Evolutionary conservation across 2,113 vertebrate species (phyloP).

Genomic region (Pteronura brasiliensis): DNA sequence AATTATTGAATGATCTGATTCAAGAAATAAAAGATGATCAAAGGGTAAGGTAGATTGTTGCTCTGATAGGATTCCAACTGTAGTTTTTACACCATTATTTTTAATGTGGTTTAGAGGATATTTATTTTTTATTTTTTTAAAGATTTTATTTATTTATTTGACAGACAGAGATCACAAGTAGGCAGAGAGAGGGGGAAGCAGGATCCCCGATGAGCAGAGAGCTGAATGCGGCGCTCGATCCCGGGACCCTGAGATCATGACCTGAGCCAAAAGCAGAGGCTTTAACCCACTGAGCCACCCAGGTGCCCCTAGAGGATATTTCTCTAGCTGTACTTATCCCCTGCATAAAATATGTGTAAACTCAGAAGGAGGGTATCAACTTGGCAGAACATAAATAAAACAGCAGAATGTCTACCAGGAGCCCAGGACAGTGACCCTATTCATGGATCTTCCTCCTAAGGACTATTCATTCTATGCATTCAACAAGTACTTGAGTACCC

Average conservation of each 20-base stretch:
- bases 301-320: not conserved
- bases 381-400: not conserved
- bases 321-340: not conserved
- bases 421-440: not conserved
- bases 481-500: not conserved
- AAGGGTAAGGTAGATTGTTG: not conserved
- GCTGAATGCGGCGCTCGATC: too few relatives aligned
- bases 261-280: too few relatives aligned
- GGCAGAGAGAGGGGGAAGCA: too few relatives aligned
- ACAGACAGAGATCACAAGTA: too few relatives aligned
- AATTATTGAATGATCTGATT: not conserved
- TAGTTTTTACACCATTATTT: not conserved
- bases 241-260: too few relatives aligned
- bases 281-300: too few relatives aligned
- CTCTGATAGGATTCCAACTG: not conserved
- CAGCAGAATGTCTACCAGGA: not conserved
- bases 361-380: not conserved
- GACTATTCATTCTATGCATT: not conserved
- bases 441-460: not conserved
- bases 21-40: not conserved
- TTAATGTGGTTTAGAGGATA: not conserved
- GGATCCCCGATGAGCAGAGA: too few relatives aligned
- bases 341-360: not conserved
- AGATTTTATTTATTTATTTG: too few relatives aligned
- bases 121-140: not conserved